Evolutionary conservation across 2,797 vertebrate species (phyloP).

Genomic region (Lates japonicus): DNA sequence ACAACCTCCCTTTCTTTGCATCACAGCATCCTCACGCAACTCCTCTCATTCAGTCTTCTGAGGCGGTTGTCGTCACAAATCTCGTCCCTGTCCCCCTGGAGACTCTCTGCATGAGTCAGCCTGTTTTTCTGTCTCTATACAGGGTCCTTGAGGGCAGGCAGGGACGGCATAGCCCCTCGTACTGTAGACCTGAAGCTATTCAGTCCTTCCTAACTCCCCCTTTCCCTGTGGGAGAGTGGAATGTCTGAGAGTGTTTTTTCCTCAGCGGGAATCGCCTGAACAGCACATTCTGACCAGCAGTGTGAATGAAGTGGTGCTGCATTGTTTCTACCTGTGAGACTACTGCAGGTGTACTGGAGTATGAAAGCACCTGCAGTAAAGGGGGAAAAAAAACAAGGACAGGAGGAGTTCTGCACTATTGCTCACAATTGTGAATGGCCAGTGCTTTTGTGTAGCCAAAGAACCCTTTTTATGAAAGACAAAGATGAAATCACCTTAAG

Average conservation of each 20-base stretch:
- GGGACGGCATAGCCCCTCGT: slow-evolving; percentile 35
- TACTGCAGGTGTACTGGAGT: slow-evolving; percentile 47
- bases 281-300: slow-evolving; percentile 45
- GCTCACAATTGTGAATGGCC: background rate
- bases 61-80: slow-evolving; percentile 39
- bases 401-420: background rate
- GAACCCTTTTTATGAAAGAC: background rate
- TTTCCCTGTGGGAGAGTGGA: slow-evolving; percentile 40
- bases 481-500: background rate
- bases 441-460: background rate
- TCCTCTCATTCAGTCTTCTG: slow-evolving; percentile 34
- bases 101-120: slow-evolving; percentile 72
- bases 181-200: slow-evolving; percentile 43
- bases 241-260: slow-evolving; percentile 57
- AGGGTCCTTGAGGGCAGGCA: slow-evolving; percentile 24
- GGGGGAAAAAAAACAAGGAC: slow-evolving; percentile 10
- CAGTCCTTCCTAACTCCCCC: slow-evolving; percentile 11
- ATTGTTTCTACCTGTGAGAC: slow-evolving; percentile 39
- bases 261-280: slow-evolving; percentile 54
- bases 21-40: slow-evolving; percentile 36
- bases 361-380: slow-evolving; percentile 26
- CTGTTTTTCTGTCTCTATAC: slow-evolving; percentile 29
- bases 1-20: slow-evolving; percentile 7
- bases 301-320: slow-evolving; percentile 40
- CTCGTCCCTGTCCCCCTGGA: slow-evolving; percentile 32